Evolutionary conservation across 2,113 vertebrate species (phyloP), one percentile per base, ranked within the genome.

Genomic region (Upupa epops): DNA sequence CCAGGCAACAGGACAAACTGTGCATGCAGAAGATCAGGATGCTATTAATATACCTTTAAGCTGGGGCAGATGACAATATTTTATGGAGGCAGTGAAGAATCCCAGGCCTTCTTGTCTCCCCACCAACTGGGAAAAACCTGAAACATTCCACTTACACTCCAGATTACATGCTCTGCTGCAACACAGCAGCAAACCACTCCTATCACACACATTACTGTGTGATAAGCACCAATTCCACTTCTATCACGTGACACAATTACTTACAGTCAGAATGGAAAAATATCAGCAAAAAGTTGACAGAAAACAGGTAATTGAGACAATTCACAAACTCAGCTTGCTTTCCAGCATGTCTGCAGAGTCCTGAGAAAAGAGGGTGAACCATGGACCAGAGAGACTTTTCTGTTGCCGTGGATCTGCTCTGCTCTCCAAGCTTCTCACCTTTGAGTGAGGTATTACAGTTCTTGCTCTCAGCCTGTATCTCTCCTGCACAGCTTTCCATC

Each of bases 1-100:
- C 95, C 58, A 86, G 80, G 88, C 92, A 96, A 95, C 90, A 92
- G 63, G 64, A 92, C 52, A 61, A 90, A 78, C 71, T 29, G 2
- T 73, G 78, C 70, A 89, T 59, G 37, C 86, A 86, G 84, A n/a
- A 94, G 55, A 89, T 82, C 83, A 89, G 42, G 54, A 68, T 70
- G 56, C 83, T 94, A 93, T 84, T 84, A 93, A 93, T 90, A 60
- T 17, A 83, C 34, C 78, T 92, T 82, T 75, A 94, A 86, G 55
- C 74, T 76, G 37, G 60, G 48, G 65, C 59, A 90, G 82, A 94
- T 79, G 77, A 86, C 63, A 94, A 61, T n/a, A 81, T 93, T 94
- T 84, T 69, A 88, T 2, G 21, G 63, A 85, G 55, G 81, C 64
- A 91, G 46, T n/a, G 34, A 86, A 84, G 81, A 89, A 92, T 75